A percentile compares a stretch with the other conserved stretches of the same genome.
Evolutionary conservation across 2,888 invertebrate species (phyloP).

Genomic region (Perizoma affinitatum): DNA sequence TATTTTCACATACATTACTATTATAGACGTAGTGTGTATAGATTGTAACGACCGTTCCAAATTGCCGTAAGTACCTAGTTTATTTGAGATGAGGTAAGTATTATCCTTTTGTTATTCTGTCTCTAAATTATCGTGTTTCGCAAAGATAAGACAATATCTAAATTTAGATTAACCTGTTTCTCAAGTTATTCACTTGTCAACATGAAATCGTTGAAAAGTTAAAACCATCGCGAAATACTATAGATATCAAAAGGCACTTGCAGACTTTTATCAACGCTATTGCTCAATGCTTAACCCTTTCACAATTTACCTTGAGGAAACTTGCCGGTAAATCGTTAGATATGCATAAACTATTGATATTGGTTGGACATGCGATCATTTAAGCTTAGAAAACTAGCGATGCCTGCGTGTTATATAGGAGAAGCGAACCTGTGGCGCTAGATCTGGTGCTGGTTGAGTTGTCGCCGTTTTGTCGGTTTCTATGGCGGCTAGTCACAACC

Average conservation of each 20-base stretch:
- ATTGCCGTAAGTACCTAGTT: no score
- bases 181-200: no score
- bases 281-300: conserved; percentile 56
- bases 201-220: conserved; percentile 7
- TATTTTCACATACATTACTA: neutral
- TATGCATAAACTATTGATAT: conserved; percentile 28
- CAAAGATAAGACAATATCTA: conserved; percentile 40
- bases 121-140: conserved; percentile 39
- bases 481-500: conserved; percentile 65
- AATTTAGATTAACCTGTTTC: conserved; percentile 26
- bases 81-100: no score
- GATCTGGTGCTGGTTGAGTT: conserved; percentile 66
- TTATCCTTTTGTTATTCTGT: neutral
- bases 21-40: neutral
- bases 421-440: conserved; percentile 72
- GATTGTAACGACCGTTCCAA: no score
- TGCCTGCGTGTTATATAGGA: conserved; percentile 7
- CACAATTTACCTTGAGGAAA: conserved; percentile 68
- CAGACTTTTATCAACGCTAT: conserved; percentile 45
- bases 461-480: conserved; percentile 77
- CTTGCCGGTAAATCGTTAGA: conserved; percentile 51
- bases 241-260: conserved; percentile 32
- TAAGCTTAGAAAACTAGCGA: conserved; percentile 40
- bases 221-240: conserved; percentile 28
- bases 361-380: conserved; percentile 36